These are phyloP conservation scores for Julus scanicus DNA, from an alignment of 2,888 invertebrate species.

Conservation along the genomic window DNA sequence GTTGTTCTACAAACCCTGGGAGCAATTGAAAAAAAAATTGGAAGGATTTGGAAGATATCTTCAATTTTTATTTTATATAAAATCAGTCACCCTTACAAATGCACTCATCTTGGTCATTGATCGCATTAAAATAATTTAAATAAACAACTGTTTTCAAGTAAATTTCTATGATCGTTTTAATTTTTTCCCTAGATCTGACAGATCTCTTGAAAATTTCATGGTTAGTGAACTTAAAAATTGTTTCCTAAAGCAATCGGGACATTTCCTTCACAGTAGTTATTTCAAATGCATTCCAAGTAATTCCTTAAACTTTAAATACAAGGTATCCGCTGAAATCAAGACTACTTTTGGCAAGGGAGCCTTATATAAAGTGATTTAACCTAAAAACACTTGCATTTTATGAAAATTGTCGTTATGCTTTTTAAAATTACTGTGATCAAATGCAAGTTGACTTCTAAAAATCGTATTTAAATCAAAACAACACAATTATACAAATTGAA, in stretches of 20 bases:
- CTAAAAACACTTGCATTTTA: too few species aligned
- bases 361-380: too few species aligned
- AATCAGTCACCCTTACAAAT: constrained; percentile 17
- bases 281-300: too few species aligned
- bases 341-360: not conserved
- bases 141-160: not conserved
- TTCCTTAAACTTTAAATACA: too few species aligned
- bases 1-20: too few species aligned
- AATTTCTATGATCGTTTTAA: not conserved
- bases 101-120: constrained; percentile 21
- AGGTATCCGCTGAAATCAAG: not conserved
- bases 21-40: not conserved
- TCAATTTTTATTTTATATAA: not conserved
- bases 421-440: too few species aligned
- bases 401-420: too few species aligned
- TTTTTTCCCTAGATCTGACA: not conserved
- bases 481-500: too few species aligned
- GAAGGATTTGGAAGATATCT: not conserved
- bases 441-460: too few species aligned
- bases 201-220: not conserved
- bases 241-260: not conserved
- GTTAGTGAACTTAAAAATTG: not conserved
- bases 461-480: too few species aligned
- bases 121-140: constrained; percentile 24
- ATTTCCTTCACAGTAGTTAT: not conserved